Conservation (phyloP, 2,888 invertebrate species). For the Lasioglossum figueresi region DNA sequence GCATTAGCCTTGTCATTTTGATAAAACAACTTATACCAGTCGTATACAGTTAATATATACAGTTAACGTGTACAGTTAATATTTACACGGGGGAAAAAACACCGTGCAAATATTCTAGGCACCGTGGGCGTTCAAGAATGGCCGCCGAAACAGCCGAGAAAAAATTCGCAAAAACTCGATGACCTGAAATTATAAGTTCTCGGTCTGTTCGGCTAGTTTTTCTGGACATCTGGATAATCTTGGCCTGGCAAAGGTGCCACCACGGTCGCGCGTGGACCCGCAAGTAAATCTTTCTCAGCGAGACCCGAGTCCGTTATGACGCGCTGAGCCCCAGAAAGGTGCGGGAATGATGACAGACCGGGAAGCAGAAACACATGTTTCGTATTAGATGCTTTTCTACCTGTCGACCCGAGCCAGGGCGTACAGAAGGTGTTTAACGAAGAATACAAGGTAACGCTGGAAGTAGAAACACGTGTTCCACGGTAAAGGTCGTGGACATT, state of each 20-base stretch:
- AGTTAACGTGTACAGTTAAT: no score
- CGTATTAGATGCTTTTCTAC: constrained; percentile 77
- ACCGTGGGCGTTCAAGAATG: not conserved
- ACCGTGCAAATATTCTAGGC: not conserved
- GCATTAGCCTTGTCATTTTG: not conserved
- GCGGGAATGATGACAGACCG: constrained; percentile 37
- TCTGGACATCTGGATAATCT: constrained; percentile 44
- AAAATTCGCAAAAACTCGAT: constrained; percentile 14
- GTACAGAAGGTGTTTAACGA: constrained; percentile 61
- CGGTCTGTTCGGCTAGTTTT: not conserved
- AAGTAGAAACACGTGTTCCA: constrained; percentile 50
- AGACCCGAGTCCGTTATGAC: constrained; percentile 58
- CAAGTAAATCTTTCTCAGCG: constrained; percentile 31
- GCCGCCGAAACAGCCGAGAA: not conserved
- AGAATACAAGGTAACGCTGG: constrained; percentile 42
- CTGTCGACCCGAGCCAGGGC: constrained; percentile 66
- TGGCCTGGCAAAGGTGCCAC: constrained; percentile 41
- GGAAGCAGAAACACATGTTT: constrained; percentile 74
- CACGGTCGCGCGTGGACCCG: constrained; percentile 27
- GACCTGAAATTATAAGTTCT: constrained; percentile 21
- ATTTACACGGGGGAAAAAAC: not conserved
- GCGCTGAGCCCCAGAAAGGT: constrained; percentile 57
- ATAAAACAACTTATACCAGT: not conserved
- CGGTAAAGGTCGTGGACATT: constrained; percentile 51
- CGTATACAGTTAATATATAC: no score